Evolutionary conservation across 1,140 invertebrate genomes (phyloP).

Genomic region (Parapsyche elsis): DNA sequence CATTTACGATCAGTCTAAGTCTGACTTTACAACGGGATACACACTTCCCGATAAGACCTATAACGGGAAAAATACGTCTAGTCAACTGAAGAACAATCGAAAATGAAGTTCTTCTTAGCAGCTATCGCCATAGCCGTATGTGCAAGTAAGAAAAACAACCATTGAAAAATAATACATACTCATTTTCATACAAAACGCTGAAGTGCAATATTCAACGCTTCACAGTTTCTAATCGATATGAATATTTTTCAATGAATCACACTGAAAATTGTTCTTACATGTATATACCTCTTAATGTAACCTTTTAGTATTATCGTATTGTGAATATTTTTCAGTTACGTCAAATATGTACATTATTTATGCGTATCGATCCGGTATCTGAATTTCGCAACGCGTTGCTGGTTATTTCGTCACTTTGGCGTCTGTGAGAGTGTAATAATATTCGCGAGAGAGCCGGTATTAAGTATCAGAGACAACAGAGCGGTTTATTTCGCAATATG

Average conservation of each 20-base stretch:
- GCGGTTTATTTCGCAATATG: slow-evolving; percentile 25
- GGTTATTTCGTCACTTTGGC: slow-evolving; percentile 1
- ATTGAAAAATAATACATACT: too few species aligned
- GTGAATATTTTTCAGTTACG: background rate
- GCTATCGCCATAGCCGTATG: slow-evolving; percentile 36
- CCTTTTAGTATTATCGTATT: background rate
- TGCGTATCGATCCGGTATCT: too few species aligned
- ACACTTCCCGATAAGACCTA: background rate
- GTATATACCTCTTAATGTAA: too few species aligned
- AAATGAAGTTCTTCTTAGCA: slow-evolving; percentile 49
- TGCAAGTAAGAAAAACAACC: slow-evolving; percentile 41
- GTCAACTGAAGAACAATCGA: background rate
- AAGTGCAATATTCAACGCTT: too few species aligned
- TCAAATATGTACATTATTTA: too few species aligned
- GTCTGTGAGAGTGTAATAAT: too few species aligned
- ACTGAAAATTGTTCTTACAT: background rate
- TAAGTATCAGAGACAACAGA: background rate
- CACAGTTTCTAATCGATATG: background rate
- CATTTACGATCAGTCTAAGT: slow-evolving; percentile 13
- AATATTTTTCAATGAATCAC: too few species aligned
- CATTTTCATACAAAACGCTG: too few species aligned
- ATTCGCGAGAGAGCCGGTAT: slow-evolving; percentile 5
- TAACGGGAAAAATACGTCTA: background rate
- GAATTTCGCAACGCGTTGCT: background rate
- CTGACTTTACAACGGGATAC: slow-evolving; percentile 10